Percentiles rank a stretch among this genome's conserved stretches.
Evolutionary conservation across 2,797 vertebrate species (phyloP).

Genomic region (Cichlasoma orientale): DNA sequence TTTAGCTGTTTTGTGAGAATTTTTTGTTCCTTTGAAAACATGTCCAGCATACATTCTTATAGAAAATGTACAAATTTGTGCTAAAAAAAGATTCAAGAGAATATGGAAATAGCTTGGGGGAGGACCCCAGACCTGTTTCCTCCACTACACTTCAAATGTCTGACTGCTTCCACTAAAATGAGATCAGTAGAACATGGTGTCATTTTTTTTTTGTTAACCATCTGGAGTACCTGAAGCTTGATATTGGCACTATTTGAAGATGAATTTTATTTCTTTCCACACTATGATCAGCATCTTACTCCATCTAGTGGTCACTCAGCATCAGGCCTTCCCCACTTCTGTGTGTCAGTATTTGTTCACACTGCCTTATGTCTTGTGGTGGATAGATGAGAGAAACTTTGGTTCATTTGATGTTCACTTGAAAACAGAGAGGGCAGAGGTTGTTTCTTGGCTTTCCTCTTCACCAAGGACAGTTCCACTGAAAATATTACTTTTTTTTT

Average conservation of each 20-base stretch:
- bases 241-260: background rate
- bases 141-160: background rate
- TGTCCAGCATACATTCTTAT: background rate
- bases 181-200: background rate
- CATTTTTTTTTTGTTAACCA: background rate
- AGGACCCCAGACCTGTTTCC: background rate
- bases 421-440: background rate
- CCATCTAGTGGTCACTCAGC: slow-evolving; percentile 55
- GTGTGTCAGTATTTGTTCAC: background rate
- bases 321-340: background rate
- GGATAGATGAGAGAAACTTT: slow-evolving; percentile 4
- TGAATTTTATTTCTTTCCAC: background rate
- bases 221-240: background rate
- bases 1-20: too few species aligned
- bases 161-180: background rate
- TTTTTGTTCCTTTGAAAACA: background rate
- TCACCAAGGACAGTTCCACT: background rate
- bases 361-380: background rate
- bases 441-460: background rate
- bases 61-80: background rate
- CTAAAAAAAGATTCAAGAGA: background rate
- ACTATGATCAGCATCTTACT: slow-evolving; percentile 25
- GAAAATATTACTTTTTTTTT: background rate
- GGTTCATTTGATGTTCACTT: background rate
- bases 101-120: background rate